These are phyloP conservation scores for Oopsacas minuta DNA, from an alignment of 37 sponge, comb jelly and placozoan species.

Conservation along the genomic window DNA sequence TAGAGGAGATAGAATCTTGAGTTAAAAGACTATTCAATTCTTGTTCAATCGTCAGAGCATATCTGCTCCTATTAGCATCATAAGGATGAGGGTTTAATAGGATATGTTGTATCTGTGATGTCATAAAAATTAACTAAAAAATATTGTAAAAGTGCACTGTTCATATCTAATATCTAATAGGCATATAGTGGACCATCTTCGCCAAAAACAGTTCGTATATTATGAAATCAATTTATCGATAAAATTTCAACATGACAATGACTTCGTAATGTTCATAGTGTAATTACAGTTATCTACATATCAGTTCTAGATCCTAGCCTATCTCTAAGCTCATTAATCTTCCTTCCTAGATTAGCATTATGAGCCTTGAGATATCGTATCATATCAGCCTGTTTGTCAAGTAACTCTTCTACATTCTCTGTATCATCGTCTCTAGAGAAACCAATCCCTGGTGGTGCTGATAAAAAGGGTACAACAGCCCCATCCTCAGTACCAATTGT, in stretches of 20 bases:
- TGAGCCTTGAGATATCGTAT: slow-evolving; percentile 89
- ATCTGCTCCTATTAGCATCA: background rate
- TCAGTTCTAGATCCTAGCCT: background rate
- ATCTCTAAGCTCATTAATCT: slow-evolving; percentile 54
- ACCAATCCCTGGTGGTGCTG: background rate
- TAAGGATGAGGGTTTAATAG: background rate
- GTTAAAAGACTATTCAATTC: background rate
- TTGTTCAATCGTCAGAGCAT: background rate
- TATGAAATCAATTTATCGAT: too few relatives aligned
- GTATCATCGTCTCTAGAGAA: slow-evolving; percentile 32
- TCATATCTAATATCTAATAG: too few relatives aligned
- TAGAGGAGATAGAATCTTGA: background rate
- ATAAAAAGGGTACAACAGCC: background rate
- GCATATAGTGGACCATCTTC: too few relatives aligned
- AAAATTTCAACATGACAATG: too few relatives aligned
- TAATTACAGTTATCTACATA: background rate
- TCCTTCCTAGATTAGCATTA: slow-evolving; percentile 70
- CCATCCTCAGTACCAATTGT: background rate
- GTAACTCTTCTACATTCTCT: slow-evolving; percentile 57
- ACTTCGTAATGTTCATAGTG: too few relatives aligned
- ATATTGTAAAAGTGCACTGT: background rate
- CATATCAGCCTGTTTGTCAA: slow-evolving; percentile 89
- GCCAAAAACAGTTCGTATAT: too few relatives aligned
- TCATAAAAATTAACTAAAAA: background rate
- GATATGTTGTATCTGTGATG: background rate